Evolutionary conservation across 2,888 invertebrate species (phyloP), one percentile per base, ranked within the genome.

Genomic region (Tetragonisca angustula): DNA sequence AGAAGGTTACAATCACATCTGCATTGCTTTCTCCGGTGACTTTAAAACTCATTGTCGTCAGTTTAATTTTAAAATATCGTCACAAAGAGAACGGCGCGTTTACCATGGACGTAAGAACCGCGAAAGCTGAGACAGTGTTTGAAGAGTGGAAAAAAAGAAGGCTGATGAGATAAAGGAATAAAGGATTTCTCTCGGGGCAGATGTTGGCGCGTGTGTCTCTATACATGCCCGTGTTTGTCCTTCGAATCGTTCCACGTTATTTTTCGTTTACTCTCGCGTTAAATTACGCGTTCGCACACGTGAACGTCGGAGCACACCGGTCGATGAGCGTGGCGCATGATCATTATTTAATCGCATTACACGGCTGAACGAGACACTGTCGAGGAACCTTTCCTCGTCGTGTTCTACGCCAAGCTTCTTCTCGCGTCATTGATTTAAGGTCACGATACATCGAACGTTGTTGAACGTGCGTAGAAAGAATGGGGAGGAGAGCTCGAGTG

Each of bases 271-370:
- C 4, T 62, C 32, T 64, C 52, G 11, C 54, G 70, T 65, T 77
- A 73, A 83, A 67, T 81, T 77, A 70, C 73, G 64, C 73, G 79
- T 19, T 49, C 70, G 21, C 43, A 54, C 43, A 61, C 24, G 72
- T 2, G 52, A 61, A 2, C 52, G 32, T 21, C 27, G 27, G 49
- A 65, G 43, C 19, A 24, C 24, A 24, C 24, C 11, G 52, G 61
- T 17, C 67, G 74, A 49, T 36, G 50, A 69, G 62, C 64, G 62
- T 36, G 49, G n/a, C 59, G 13, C 71, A 32, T 43, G 56, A 27
- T 72, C 82, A 68, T 84, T 83, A 84, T 78, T 83, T 75, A 76
- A 84, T 84, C 81, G 81, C 15, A 70, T 84, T 81, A 84, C 83
- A 84, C 76, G 73, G 52, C 21, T 56, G 62, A 73, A 50, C 50